Conservation (phyloP, 1,140 invertebrate genomes). For the Halesus radiatus region DNA sequence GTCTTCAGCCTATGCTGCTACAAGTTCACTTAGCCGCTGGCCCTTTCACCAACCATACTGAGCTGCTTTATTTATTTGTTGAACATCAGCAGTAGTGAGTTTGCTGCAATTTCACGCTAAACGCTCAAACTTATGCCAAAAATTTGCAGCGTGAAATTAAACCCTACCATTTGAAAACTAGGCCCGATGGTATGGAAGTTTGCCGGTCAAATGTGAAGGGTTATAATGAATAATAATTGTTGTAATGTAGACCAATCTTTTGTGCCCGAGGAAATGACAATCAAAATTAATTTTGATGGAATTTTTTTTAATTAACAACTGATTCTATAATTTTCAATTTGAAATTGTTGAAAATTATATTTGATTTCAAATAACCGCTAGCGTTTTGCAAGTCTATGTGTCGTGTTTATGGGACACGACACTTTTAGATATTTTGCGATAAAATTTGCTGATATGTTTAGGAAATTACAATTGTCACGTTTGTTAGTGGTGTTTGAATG, state of each 20-base stretch:
- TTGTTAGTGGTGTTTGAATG: conserved; percentile 23
- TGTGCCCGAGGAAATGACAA: conserved; percentile 4
- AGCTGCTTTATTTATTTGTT: neutral
- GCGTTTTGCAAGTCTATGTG: conserved; percentile 22
- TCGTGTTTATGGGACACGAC: conserved; percentile 17
- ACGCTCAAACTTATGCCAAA: neutral
- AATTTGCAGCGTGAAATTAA: neutral
- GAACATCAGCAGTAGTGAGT: too few relatives aligned
- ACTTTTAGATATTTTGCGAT: conserved; percentile 16
- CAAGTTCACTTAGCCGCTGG: neutral
- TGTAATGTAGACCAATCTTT: neutral
- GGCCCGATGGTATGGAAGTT: too few relatives aligned
- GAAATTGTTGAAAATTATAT: conserved; percentile 22
- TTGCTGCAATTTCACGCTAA: too few relatives aligned
- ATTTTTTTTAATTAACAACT: neutral
- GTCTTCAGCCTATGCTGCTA: conserved; percentile 19
- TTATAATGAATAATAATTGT: neutral
- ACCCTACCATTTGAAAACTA: too few relatives aligned
- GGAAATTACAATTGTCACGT: neutral
- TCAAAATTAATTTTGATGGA: conserved; percentile 6
- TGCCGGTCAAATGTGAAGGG: too few relatives aligned
- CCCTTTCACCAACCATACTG: too few relatives aligned
- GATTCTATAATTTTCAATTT: conserved; percentile 30
- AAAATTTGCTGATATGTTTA: conserved; percentile 1
- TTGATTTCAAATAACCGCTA: conserved; percentile 9